Evolutionary conservation across 2,888 invertebrate species (phyloP), one percentile per base, ranked within the genome.

Genomic region (Aphidius colemani): DNA sequence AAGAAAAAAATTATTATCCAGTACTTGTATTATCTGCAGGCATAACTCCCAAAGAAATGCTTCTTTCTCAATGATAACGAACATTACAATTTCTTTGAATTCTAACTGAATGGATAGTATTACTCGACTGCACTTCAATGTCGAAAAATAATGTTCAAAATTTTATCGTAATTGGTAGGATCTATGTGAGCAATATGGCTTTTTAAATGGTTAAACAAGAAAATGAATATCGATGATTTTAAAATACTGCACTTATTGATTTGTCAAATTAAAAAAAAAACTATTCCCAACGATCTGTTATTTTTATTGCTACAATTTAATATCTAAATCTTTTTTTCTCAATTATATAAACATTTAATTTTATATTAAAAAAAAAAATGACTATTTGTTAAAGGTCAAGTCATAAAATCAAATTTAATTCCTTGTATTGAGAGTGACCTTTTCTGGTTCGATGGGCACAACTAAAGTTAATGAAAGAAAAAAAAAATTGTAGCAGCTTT

Each of bases 51-150:
- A 8, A 45, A 49, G 18, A 60, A 53, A 53, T 60, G 51, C 53
- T n/a, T 9, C 13, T 10, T 53, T 51, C 30, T 53, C 18, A 11
- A 45, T 39, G 58, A 60, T 60, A 60, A 60, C 51, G 30, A 51
- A 60, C 53, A 45, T 53, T 45, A 51, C 60, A 4, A 60, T 60
- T 41, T 39, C 3, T 18, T 18, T 18, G 13, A 18, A 18, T 18
- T 18, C 13, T 18, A 18, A 18, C 13, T 30, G 11, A 11, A 39
- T 50, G 10, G n/a, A 41, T 7, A 7, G 50, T 49, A 50, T 18
- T 59, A 59, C 30, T 30, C 1, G 3, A 30, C 3, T 40, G 11
- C 30, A 11, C 18, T 55, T 43, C 7, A 55, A 13, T 43, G 30
- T 7, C 13, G 13, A 55, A 44, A 9, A 55, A 55, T 55, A 61